Evolutionary conservation across 2,113 vertebrate genomes (phyloP), one percentile per base, ranked within the genome.

Genomic region (Gnathochromis pfefferi): DNA sequence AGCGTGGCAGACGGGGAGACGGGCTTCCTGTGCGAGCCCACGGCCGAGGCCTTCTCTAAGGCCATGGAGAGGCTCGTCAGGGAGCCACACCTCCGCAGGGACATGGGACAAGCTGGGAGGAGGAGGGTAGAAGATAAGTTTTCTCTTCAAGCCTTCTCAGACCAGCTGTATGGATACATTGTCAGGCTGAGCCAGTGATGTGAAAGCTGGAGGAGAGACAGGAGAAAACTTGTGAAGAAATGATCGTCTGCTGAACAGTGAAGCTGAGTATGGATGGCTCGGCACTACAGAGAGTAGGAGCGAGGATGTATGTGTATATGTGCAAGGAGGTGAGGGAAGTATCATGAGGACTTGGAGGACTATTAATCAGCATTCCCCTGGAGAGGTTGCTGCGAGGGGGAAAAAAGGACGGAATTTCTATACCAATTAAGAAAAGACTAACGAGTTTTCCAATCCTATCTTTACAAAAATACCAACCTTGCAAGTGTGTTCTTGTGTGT

Each of bases 101-200:
- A 92, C 45, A 97, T 99, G 98, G 98, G 98, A 81, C 95, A 96
- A 92, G 97, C 98, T 63, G 98, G 98, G 53, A 97, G 95, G 95
- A 95, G 89, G 92, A 96, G 98, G 92, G 98, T 99, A 60, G 92
- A 82, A 85, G 96, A 97, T 91, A 97, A 96, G 54, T 99, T 99
- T 94, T 99, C 99, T 58, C 94, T 96, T 5, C 96, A 97, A 89
- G 97, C 98, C 38, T 99, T 99, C 91, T 96, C 97, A 3, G 95
- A 98, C 87, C 97, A 97, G 90, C 95, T 99, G 81, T 96, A 98
- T 49, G 95, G 96, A 2, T 97, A 97, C 87, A 92, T 99, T 90
- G 82, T 95, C 90, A 97, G 94, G 82, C 95, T 99, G 91, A 96
- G 93, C 79, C 91, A 96, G 87, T 98, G 94, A 97, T 57, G 38